phyloP scores from a whole-genome alignment of 2,113 vertebrate genomes.

The Pelecanus crispus region DNA sequence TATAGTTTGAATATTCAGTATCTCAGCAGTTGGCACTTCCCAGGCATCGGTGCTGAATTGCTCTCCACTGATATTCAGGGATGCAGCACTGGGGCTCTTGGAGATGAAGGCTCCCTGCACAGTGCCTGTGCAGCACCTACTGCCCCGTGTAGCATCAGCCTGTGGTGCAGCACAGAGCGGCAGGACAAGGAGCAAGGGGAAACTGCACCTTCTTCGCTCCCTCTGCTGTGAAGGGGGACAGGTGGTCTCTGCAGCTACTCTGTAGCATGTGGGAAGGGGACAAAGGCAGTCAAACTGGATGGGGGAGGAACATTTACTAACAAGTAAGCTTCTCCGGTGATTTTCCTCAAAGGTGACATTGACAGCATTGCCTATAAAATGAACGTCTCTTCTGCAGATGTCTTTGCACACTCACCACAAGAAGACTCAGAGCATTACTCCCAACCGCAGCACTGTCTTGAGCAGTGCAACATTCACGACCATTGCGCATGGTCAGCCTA shows the following conservation, averaged over 20 bases:
- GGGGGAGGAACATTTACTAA: background rate
- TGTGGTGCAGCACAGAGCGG: background rate
- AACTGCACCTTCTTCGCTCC: background rate
- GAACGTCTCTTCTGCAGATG: background rate
- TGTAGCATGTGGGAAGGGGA: background rate
- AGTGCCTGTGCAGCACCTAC: background rate
- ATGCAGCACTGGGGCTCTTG: background rate
- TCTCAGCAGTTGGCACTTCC: background rate
- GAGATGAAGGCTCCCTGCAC: background rate
- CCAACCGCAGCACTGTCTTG: background rate
- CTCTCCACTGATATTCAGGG: background rate
- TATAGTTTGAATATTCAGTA: background rate
- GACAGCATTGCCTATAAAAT: background rate
- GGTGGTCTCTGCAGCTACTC: background rate
- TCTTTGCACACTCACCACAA: background rate
- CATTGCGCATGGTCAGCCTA: background rate
- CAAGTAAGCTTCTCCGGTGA: background rate
- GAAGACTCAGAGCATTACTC: background rate
- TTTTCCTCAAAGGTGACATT: background rate
- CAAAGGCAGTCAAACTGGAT: background rate
- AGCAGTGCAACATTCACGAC: background rate
- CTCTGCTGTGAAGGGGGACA: background rate
- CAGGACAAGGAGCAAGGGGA: background rate
- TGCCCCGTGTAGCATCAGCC: accelerated
- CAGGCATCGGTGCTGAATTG: background rate